Base-by-base conservation (phyloP, 2,113 vertebrate genomes). In the Emydocephalus ijimae region DNA sequence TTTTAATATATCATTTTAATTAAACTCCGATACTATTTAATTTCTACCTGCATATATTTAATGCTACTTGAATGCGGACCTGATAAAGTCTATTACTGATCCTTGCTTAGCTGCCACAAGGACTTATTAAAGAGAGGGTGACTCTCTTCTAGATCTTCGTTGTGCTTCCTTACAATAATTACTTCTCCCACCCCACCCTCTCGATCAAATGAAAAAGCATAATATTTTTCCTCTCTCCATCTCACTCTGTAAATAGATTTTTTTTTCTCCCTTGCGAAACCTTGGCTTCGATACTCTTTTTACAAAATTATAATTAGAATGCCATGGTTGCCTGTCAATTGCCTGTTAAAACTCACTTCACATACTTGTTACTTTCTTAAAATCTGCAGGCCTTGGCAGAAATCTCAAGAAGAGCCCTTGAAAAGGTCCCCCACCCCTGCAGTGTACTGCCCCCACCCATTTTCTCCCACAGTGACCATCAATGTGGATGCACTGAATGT, bases 1-100 rank as follows among this genome's bases (percentile, higher is more conserved):
- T 91, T 96, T 99, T 98, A 98, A 97, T 97, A 96, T 97, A 97
- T 99, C 98, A 98, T 99, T 99, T 99, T 99, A 99, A 99, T 99
- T 99, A 99, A 99, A 99, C 98, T 98, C 98, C 97, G 97, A 97
- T 97, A 98, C 97, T 98, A 97, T 98, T 98, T 98, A 98, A 98
- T 98, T 97, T 97, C 97, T 98, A 98, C 97, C 98, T 98, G 98
- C 97, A 97, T 97, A 98, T 97, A 98, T 97, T 97, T 97, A 97
- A 97, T 96, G 96, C 97, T 98, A 97, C 97, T 98, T 97, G 97
- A 98, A 98, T 97, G 96, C 96, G 97, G 97, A 97, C 97, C 97
- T 96, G 97, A 97, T 98, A 98, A 98, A 97, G 96, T 97, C 97
- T 96, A 96, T 96, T 96, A 96, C 97, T 97, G 97, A 98, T 98